Evolutionary conservation across 1,140 invertebrate genomes (phyloP).

Genomic region (Listronotus oregonensis): DNA sequence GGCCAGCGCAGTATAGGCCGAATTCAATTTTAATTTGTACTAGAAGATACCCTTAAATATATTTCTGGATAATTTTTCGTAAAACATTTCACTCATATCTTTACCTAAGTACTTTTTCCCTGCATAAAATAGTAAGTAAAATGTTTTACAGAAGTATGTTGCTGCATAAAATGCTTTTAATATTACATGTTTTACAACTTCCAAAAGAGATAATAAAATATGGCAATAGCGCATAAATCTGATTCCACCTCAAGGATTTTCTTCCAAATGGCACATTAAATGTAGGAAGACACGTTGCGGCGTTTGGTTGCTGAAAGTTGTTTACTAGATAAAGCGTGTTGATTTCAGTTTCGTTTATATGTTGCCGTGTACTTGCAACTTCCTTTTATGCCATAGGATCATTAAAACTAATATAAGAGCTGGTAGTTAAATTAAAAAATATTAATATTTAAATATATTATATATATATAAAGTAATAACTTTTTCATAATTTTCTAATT

Average conservation of each 20-base stretch:
- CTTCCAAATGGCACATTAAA: slow-evolving; percentile 27
- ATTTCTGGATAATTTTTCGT: too few relatives aligned
- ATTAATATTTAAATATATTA: too few relatives aligned
- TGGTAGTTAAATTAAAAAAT: too few relatives aligned
- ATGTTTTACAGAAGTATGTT: background rate
- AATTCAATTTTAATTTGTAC: too few relatives aligned
- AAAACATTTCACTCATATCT: too few relatives aligned
- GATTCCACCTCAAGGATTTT: slow-evolving; percentile 21
- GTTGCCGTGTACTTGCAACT: background rate
- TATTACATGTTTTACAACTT: slow-evolving; percentile 17
- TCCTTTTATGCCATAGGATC: background rate
- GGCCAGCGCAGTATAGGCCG: too few relatives aligned
- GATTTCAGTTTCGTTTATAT: slow-evolving; percentile 17
- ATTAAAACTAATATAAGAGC: too few relatives aligned
- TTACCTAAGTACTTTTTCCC: too few relatives aligned
- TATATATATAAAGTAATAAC: too few relatives aligned
- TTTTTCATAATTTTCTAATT: too few relatives aligned
- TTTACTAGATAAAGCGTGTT: slow-evolving; percentile 27
- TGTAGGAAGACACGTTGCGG: slow-evolving; percentile 15
- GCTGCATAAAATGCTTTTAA: slow-evolving; percentile 1
- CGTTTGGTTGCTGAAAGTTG: slow-evolving; percentile 17
- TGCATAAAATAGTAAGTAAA: too few relatives aligned
- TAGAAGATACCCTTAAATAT: too few relatives aligned
- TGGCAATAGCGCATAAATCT: slow-evolving; percentile 21
- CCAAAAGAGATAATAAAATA: slow-evolving; percentile 25